These are phyloP conservation scores for Amblyopsis hoosieri DNA, from an alignment of 2,797 vertebrate species.

Conservation along the genomic window DNA sequence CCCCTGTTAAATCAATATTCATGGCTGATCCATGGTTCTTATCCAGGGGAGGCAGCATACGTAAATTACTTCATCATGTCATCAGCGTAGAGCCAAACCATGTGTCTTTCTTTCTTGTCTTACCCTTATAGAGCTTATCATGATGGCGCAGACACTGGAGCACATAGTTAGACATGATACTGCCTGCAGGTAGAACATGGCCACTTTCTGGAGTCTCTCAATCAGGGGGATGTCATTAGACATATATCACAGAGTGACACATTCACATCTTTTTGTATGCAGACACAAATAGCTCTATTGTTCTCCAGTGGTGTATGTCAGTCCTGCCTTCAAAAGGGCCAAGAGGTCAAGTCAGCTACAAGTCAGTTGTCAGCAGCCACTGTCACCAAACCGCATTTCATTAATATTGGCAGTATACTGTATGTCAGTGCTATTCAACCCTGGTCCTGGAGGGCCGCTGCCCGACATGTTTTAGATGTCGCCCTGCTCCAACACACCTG, in stretches of 20 bases:
- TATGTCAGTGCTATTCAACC: no score
- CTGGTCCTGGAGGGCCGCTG: no score
- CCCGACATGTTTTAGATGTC: no score
- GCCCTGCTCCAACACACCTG: no score
- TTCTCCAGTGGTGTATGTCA: slow-evolving; percentile 49
- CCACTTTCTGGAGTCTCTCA: slow-evolving; percentile 21
- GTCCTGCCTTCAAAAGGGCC: slow-evolving; percentile 11
- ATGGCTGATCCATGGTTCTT: slow-evolving; percentile 19
- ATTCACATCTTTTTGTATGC: slow-evolving; percentile 19
- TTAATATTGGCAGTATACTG: slow-evolving; percentile 34
- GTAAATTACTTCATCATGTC: slow-evolving; percentile 15
- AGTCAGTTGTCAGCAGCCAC: slow-evolving; percentile 40
- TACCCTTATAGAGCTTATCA: slow-evolving; percentile 22
- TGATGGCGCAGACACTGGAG: slow-evolving; percentile 19
- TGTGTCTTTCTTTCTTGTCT: background rate
- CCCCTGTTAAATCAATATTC: slow-evolving; percentile 14
- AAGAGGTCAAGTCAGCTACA: slow-evolving; percentile 1
- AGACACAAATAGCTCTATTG: slow-evolving; percentile 40
- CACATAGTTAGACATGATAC: slow-evolving; percentile 14
- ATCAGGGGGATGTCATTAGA: slow-evolving; percentile 33
- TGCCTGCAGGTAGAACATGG: slow-evolving; percentile 28
- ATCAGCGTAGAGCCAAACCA: slow-evolving; percentile 2
- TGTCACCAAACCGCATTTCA: slow-evolving; percentile 54
- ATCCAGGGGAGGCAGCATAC: slow-evolving; percentile 5
- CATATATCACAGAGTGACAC: slow-evolving; percentile 42